Evolutionary conservation across 2,888 invertebrate species (phyloP).

Genomic region (Dorcus parallelipipedus): DNA sequence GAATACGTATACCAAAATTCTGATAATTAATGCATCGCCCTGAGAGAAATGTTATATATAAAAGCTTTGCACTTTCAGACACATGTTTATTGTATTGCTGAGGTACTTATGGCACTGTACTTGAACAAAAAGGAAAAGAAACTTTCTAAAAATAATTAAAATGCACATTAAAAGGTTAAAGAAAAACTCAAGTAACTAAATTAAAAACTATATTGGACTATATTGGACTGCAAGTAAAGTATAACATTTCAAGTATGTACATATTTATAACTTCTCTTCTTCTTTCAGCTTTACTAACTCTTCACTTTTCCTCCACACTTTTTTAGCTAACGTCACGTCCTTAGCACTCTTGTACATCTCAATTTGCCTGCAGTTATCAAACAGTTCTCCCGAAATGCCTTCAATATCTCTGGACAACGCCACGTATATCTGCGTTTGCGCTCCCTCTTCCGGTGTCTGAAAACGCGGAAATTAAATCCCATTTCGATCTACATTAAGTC

Average conservation of each 20-base stretch:
- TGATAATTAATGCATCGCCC: not conserved
- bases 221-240: too few relatives aligned
- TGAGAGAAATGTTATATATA: too few relatives aligned
- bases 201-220: too few relatives aligned
- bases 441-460: not conserved
- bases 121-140: too few relatives aligned
- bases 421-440: slow-evolving; percentile 72
- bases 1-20: not conserved
- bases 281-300: slow-evolving; percentile 47
- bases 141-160: too few relatives aligned
- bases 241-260: too few relatives aligned
- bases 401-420: slow-evolving; percentile 73
- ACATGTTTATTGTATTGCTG: too few relatives aligned
- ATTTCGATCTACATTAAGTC: not conserved
- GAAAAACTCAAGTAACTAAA: not conserved
- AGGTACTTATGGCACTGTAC: too few relatives aligned
- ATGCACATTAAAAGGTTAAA: too few relatives aligned
- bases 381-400: slow-evolving; percentile 73
- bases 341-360: slow-evolving; percentile 56
- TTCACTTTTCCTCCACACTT: slow-evolving; percentile 81
- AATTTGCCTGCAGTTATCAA: slow-evolving; percentile 70
- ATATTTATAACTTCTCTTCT: slow-evolving; percentile 4
- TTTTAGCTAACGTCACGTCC: slow-evolving; percentile 66
- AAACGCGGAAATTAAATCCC: not conserved
- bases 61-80: too few relatives aligned